Evolutionary conservation across 1,140 invertebrate genomes (phyloP), one percentile per base, ranked within the genome.

Genomic region (Caenorhabditis remanei): DNA sequence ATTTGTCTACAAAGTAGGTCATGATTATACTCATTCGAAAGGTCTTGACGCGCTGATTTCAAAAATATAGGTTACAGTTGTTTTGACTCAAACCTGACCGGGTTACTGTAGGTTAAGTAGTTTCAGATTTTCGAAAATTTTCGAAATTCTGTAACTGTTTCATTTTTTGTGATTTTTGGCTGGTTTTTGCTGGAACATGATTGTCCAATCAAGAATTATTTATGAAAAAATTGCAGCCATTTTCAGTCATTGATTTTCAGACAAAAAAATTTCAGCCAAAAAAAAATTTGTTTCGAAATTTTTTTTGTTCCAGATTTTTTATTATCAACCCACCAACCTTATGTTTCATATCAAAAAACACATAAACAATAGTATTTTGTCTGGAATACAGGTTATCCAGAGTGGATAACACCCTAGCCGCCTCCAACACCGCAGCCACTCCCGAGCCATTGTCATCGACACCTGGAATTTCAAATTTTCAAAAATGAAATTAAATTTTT

Each of bases 321-420:
- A 58, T 46, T 4, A 46, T 2, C 46, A n/a, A 5, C 13, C 9
- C 63, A n/a, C 8, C 32, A 21, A 86, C 85, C 85, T 83, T 50
- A 83, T 87, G 86, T 46, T 87, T 87, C 86, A 87, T 87, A 87
- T 87, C 86, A 19, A 67, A 71, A 83, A 87, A 87, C 32, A 83
- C 75, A 41, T 87, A 87, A n/a, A 87, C 43, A 21, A 87, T 75
- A 7, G 75, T 87, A 40, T 87, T 83, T 19, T 83, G 46, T 32
- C 86, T 63, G 14, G 56, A 79, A 55, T 87, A 87, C 40, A 87
- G 40, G 13, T 43, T 65, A 83, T 87, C 86, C 61, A 87, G 21
- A 5, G 61, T 87, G 24, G 82, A 48, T 5, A 87, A 11, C 4
- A 75, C 82, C 6, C 86, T 40, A 14, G 86, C 86, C 2, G 86